Evolutionary conservation across 2,797 vertebrate genomes (phyloP).

Genomic region (Enteromius treurensis): DNA sequence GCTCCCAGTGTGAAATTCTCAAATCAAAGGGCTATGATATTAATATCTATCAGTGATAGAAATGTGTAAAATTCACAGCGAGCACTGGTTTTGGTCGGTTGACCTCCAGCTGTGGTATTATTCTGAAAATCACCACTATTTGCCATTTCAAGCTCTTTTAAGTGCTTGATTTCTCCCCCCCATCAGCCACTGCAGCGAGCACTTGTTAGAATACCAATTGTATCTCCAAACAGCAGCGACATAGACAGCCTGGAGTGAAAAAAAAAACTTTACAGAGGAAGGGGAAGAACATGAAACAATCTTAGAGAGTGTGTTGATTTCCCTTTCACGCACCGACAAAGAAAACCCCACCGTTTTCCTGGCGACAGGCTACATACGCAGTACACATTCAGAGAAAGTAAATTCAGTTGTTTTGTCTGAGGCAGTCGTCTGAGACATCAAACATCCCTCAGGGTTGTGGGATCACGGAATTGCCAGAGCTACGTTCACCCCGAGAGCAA

Average conservation of each 20-base stretch:
- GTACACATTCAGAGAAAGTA: slow-evolving; percentile 22
- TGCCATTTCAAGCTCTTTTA: background rate
- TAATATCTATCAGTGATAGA: background rate
- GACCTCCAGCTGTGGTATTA: slow-evolving; percentile 9
- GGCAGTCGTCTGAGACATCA: slow-evolving; percentile 8
- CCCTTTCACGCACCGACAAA: slow-evolving; percentile 5
- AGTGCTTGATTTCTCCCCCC: background rate
- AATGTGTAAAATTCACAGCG: slow-evolving; percentile 2
- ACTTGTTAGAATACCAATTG: slow-evolving; percentile 37
- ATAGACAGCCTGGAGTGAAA: slow-evolving; percentile 18
- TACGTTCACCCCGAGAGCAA: slow-evolving; percentile 13
- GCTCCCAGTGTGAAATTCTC: background rate
- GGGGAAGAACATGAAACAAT: slow-evolving; percentile 18
- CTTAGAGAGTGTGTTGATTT: slow-evolving; percentile 7
- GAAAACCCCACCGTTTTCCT: slow-evolving; percentile 24
- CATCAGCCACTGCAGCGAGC: slow-evolving; percentile 3
- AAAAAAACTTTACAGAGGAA: slow-evolving; percentile 3
- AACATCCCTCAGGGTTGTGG: slow-evolving; percentile 6
- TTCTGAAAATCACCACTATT: slow-evolving; percentile 22
- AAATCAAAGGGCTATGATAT: background rate
- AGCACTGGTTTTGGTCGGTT: background rate
- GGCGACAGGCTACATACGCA: background rate
- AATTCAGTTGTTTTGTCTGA: slow-evolving; percentile 30
- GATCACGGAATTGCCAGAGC: slow-evolving; percentile 1
- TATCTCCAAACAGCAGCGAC: slow-evolving; percentile 38